phyloP scores from a whole-genome alignment of 2,888 invertebrate genomes.

The Erebia ligea region DNA sequence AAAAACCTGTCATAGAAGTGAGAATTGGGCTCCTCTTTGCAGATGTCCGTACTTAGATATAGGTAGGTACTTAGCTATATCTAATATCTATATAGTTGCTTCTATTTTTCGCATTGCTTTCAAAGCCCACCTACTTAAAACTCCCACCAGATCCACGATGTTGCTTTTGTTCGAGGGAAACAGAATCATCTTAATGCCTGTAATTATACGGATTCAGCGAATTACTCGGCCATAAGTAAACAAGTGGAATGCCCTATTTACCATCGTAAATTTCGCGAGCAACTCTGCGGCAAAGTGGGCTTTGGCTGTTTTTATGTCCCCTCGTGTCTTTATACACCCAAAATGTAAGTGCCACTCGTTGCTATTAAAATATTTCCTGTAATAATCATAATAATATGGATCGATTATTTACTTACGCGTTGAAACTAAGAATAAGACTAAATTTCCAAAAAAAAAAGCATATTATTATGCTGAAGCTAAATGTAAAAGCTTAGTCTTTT shows the following conservation, averaged over 20 bases:
- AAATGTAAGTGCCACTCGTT: slow-evolving; percentile 13
- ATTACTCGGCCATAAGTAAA: slow-evolving; percentile 83
- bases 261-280: slow-evolving; percentile 74
- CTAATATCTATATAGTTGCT: no score
- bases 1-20: no score
- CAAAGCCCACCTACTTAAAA: background rate
- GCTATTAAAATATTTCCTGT: slow-evolving; percentile 11
- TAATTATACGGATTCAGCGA: slow-evolving; percentile 82
- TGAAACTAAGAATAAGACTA: no score
- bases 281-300: slow-evolving; percentile 44
- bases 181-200: slow-evolving; percentile 81
- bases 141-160: background rate
- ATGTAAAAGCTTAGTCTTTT: no score
- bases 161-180: slow-evolving; percentile 55
- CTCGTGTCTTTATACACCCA: slow-evolving; percentile 13
- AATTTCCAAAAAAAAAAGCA: no score
- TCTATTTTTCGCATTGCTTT: background rate
- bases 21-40: no score
- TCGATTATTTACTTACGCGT: no score
- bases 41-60: no score
- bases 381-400: no score
- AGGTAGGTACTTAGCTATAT: no score
- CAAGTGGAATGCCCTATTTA: slow-evolving; percentile 78
- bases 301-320: slow-evolving; percentile 32
- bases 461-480: no score